phyloP scores from a whole-genome alignment of 2,888 invertebrate genomes.

The Tinea pellionella region DNA sequence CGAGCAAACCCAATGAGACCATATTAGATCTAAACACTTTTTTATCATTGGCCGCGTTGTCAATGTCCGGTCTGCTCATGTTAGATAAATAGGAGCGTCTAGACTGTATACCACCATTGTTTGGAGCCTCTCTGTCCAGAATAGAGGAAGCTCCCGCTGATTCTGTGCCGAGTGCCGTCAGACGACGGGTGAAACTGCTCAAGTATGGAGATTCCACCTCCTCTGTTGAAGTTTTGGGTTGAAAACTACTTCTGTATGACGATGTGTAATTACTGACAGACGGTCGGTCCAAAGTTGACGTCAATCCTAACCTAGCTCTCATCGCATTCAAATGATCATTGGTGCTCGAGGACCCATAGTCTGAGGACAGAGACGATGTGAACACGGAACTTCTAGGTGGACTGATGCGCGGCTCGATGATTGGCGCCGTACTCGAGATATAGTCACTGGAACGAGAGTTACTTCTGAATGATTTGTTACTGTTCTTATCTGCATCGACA shows the following conservation, averaged over 20 bases:
- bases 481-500: conserved; percentile 63
- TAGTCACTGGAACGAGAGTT: conserved; percentile 53
- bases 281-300: conserved; percentile 49
- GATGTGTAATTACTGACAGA: conserved; percentile 38
- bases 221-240: conserved; percentile 49
- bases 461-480: conserved; percentile 41
- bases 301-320: conserved; percentile 66
- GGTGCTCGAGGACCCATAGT: too few species aligned
- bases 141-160: conserved; percentile 34
- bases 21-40: conserved; percentile 71
- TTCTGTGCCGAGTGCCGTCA: conserved; percentile 61
- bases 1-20: conserved; percentile 73
- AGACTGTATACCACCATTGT: conserved; percentile 45
- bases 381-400: conserved; percentile 48
- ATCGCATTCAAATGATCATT: conserved; percentile 68
- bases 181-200: conserved; percentile 75
- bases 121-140: conserved; percentile 40
- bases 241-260: conserved; percentile 42
- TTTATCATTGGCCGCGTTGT: conserved; percentile 51
- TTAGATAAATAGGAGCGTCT: conserved; percentile 52
- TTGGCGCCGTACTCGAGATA: conserved; percentile 50
- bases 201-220: conserved; percentile 76
- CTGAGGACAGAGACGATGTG: conserved; percentile 33
- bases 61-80: conserved; percentile 42
- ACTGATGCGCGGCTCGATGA: conserved; percentile 41